phyloP scores from a whole-genome alignment of 2,113 vertebrate species.

The Syrmaticus mikado region DNA sequence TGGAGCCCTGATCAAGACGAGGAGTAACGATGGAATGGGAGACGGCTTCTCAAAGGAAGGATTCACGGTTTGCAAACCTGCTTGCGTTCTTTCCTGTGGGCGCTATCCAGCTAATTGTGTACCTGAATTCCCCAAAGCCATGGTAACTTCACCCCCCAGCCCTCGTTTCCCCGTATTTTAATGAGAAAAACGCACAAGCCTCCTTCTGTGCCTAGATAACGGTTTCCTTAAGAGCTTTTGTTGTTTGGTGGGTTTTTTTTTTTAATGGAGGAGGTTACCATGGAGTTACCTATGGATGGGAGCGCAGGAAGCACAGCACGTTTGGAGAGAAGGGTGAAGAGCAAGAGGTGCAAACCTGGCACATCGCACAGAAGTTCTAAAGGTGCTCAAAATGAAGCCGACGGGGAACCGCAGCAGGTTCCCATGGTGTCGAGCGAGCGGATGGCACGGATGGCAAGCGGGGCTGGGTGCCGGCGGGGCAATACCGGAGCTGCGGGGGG shows the following conservation, averaged over 20 bases:
- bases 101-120: not conserved
- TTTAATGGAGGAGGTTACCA: slow-evolving; percentile 30
- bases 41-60: not conserved
- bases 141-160: slow-evolving; percentile 36
- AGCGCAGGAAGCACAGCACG: not conserved
- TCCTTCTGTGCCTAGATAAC: not conserved
- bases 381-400: not conserved
- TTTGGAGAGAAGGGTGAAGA: not conserved
- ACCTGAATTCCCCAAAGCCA: slow-evolving; percentile 14
- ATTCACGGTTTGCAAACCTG: not conserved
- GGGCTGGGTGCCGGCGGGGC: not conserved
- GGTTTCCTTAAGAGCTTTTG: slow-evolving; percentile 33
- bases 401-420: not conserved
- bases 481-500: not conserved
- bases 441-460: not conserved
- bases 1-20: not conserved
- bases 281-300: slow-evolving; percentile 50
- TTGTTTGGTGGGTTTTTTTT: not conserved
- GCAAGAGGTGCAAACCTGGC: not conserved
- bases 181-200: slow-evolving; percentile 8
- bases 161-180: not conserved
- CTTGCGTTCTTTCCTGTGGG: not conserved
- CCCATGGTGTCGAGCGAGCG: not conserved
- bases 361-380: not conserved
- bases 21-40: not conserved